These are phyloP conservation scores for Endotricha flammealis DNA, from an alignment of 2,888 invertebrate species.

Conservation along the genomic window DNA sequence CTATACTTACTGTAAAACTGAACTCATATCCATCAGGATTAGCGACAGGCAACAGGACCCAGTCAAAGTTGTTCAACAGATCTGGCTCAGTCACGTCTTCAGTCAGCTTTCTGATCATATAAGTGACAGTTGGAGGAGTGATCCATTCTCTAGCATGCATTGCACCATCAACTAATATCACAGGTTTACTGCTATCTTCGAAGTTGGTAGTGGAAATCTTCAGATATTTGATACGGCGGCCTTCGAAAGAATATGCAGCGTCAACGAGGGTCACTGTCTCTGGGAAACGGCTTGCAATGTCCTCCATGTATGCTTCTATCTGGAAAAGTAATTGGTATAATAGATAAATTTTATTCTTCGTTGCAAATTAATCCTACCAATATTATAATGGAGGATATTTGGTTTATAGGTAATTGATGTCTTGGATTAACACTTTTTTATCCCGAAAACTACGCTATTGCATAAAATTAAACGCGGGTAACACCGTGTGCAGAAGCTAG, in stretches of 20 bases:
- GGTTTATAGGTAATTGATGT: too few relatives aligned
- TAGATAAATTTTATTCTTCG: too few relatives aligned
- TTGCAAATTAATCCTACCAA: too few relatives aligned
- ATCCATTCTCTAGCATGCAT: conserved; percentile 86
- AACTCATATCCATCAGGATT: conserved; percentile 86
- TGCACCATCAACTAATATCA: conserved; percentile 79
- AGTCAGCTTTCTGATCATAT: conserved; percentile 81
- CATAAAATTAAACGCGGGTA: too few relatives aligned
- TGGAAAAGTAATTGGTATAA: too few relatives aligned
- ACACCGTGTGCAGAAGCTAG: too few relatives aligned
- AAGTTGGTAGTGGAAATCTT: conserved; percentile 77
- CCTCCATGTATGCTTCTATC: conserved; percentile 53
- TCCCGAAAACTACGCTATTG: too few relatives aligned
- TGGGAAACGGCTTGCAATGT: conserved; percentile 60
- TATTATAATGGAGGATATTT: too few relatives aligned
- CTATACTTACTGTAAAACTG: conserved; percentile 51
- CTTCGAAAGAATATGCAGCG: conserved; percentile 75
- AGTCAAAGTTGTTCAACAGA: conserved; percentile 80
- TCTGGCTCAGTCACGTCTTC: conserved; percentile 74
- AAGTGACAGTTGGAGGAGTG: conserved; percentile 81
- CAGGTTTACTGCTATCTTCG: conserved; percentile 61
- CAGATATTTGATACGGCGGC: conserved; percentile 72
- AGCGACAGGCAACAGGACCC: conserved; percentile 81
- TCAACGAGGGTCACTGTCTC: conserved; percentile 62
- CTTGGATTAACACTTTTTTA: too few relatives aligned